Percentiles rank a stretch among this genome's conserved stretches.
Evolutionary conservation across 2,888 invertebrate species (phyloP).

Genomic region (Blomia tropicalis): DNA sequence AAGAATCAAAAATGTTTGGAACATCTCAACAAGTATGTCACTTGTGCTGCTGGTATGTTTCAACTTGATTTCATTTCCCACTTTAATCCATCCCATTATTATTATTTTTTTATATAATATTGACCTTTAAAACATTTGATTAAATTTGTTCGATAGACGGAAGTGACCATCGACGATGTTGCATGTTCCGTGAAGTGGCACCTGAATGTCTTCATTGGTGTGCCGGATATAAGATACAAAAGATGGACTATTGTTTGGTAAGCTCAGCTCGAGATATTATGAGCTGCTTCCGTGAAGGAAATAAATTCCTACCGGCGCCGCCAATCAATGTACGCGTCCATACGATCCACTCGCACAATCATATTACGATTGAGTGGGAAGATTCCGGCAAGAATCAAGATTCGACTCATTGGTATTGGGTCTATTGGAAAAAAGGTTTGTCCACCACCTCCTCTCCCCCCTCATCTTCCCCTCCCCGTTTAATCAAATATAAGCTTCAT

Average conservation of each 20-base stretch:
- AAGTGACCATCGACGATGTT: constrained; percentile 65
- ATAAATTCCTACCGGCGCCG: constrained; percentile 59
- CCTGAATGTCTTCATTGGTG: constrained; percentile 67
- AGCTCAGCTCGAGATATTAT: constrained; percentile 58
- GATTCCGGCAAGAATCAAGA: constrained; percentile 63
- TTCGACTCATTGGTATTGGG: constrained; percentile 61
- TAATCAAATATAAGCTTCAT: neutral
- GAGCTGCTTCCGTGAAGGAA: constrained; percentile 62
- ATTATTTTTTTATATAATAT: neutral
- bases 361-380: constrained; percentile 49
- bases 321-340: constrained; percentile 45
- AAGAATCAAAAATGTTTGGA: constrained; percentile 61
- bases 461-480: no score
- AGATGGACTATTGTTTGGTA: constrained; percentile 50
- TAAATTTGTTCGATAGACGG: constrained; percentile 56
- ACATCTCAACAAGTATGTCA: constrained; percentile 69
- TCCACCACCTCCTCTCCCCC: no score
- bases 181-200: constrained; percentile 61
- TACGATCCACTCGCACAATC: constrained; percentile 18
- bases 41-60: constrained; percentile 54
- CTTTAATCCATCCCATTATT: neutral
- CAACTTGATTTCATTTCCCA: neutral
- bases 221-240: constrained; percentile 53
- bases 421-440: constrained; percentile 57
- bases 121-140: neutral